These are phyloP conservation scores for Balaenoptera acutorostrata DNA, from an alignment of 2,113 vertebrate genomes.

Conservation along the genomic window DNA sequence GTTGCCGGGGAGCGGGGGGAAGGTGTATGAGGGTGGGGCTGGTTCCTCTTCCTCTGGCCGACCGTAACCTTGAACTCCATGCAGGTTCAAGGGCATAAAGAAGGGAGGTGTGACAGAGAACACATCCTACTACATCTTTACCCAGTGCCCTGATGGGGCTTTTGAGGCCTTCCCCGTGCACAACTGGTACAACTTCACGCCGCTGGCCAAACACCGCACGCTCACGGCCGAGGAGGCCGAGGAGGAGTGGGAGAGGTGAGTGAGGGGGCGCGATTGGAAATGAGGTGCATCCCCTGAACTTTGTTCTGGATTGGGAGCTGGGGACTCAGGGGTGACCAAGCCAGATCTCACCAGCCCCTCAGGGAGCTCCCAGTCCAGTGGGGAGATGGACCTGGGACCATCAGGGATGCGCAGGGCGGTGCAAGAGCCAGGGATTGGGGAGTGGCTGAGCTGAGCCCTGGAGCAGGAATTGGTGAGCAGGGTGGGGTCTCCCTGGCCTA, in stretches of 20 bases:
- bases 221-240: conserved; percentile 94
- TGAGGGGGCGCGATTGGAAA: background rate
- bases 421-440: background rate
- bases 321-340: background rate
- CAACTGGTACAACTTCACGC: conserved; percentile 95
- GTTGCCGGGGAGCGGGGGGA: no score
- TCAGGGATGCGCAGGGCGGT: background rate
- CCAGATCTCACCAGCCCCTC: background rate
- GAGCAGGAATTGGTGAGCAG: background rate
- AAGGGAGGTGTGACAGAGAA: conserved; percentile 94
- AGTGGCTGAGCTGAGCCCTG: background rate
- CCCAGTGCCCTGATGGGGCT: conserved; percentile 91
- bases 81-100: conserved; percentile 91
- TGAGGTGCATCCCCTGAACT: background rate
- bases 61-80: background rate
- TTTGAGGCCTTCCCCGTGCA: conserved; percentile 94
- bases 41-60: no score
- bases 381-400: background rate
- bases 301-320: background rate
- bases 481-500: background rate
- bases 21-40: background rate
- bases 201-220: conserved; percentile 89
- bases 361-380: background rate
- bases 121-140: conserved; percentile 92
- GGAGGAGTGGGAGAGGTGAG: conserved; percentile 93